These are phyloP conservation scores for Sylvicola cinctus DNA, from an alignment of 2,888 invertebrate genomes.

Conservation along the genomic window DNA sequence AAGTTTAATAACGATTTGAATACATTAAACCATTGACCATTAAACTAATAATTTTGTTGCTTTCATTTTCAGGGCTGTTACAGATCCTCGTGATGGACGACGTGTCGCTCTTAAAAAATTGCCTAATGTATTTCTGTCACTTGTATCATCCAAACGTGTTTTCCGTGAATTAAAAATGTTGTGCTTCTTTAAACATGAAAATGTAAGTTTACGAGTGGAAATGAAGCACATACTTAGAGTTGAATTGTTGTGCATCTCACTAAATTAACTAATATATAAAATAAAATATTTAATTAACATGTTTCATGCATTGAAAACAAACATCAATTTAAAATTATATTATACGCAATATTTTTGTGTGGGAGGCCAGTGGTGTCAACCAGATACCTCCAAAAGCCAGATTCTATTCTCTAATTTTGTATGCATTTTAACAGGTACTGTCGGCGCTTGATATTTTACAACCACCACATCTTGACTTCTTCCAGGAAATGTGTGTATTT, in stretches of 20 bases:
- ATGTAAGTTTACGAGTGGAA: constrained; percentile 47
- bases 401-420: too few relatives aligned
- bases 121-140: constrained; percentile 99
- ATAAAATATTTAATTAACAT: background rate
- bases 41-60: constrained; percentile 8
- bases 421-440: too few relatives aligned
- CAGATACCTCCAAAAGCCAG: too few relatives aligned
- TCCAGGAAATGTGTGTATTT: constrained; percentile 90
- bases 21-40: too few relatives aligned
- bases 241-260: background rate
- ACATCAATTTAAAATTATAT: too few relatives aligned
- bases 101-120: constrained; percentile 98
- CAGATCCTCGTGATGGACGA: constrained; percentile 95
- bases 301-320: too few relatives aligned
- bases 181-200: constrained; percentile 99
- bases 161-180: constrained; percentile 99
- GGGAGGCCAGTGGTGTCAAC: too few relatives aligned
- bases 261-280: background rate
- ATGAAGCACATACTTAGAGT: background rate
- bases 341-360: too few relatives aligned
- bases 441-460: constrained; percentile 96
- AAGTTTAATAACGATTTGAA: too few relatives aligned
- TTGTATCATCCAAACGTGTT: constrained; percentile 96
- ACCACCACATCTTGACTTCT: constrained; percentile 96
- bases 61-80: constrained; percentile 78